phyloP scores from a whole-genome alignment of 2,888 invertebrate species.

The Melikaiella ostensackeni region DNA sequence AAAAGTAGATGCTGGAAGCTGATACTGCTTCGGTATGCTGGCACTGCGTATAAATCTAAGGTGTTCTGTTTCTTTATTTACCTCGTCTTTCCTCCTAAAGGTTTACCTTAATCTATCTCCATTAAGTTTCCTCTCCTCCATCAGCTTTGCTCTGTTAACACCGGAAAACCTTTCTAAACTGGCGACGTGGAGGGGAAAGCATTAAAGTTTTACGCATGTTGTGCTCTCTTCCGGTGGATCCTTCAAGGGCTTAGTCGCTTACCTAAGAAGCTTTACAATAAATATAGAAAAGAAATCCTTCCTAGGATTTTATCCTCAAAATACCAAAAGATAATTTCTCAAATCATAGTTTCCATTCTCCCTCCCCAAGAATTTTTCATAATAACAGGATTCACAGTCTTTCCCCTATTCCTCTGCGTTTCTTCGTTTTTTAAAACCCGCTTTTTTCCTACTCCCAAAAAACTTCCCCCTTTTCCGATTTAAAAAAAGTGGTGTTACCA shows the following conservation, averaged over 20 bases:
- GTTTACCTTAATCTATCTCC: slow-evolving; percentile 54
- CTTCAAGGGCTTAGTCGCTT: neutral
- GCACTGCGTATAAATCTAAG: slow-evolving; percentile 53
- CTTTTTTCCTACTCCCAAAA: no score
- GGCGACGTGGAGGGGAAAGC: neutral
- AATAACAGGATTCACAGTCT: no score
- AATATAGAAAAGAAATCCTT: neutral
- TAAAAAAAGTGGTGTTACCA: no score
- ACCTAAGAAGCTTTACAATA: slow-evolving; percentile 8
- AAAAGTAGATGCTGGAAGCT: slow-evolving; percentile 49
- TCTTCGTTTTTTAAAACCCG: no score
- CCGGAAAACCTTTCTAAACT: slow-evolving; percentile 42
- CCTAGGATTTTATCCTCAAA: neutral
- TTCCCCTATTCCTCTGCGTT: no score
- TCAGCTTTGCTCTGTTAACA: slow-evolving; percentile 24
- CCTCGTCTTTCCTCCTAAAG: slow-evolving; percentile 48
- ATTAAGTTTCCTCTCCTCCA: slow-evolving; percentile 45
- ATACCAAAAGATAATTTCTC: no score
- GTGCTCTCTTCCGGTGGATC: neutral
- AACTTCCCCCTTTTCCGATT: no score
- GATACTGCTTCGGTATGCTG: slow-evolving; percentile 41
- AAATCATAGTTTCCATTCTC: no score
- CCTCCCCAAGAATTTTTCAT: no score
- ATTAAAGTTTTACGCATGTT: slow-evolving; percentile 45
- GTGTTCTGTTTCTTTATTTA: slow-evolving; percentile 46